Base-by-base conservation (phyloP, 1,140 invertebrate species). In the Harlomillsia oculata region DNA sequence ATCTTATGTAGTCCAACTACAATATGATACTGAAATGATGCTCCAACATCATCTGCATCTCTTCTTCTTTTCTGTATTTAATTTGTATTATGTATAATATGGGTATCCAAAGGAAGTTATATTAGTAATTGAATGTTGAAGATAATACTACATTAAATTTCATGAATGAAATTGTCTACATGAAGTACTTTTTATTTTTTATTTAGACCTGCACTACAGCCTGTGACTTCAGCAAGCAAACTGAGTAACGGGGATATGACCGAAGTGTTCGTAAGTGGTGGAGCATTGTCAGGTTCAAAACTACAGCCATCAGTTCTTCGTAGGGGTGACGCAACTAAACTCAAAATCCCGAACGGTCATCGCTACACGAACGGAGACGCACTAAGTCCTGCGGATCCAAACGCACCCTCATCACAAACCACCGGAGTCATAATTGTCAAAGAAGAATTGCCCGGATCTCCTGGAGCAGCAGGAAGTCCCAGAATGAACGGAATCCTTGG, bases 291-390 rank as follows among this genome's bases (percentile, higher is more conserved):
- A 45, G 25, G 50, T 23, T 57, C 50, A 30, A 62, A 56, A 51
- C 29, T 51, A 16, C 50, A 50, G 20, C 41, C 4, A 26, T 44
- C 56, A 32, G 56, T 59, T 8, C 56, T 58, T 18, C 50, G 60
- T 11, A n/a, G 60, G 5, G 53, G 59, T 14, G 60, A 55, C 30
- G 30, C 51, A 26, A 32, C 48, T 8, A 60, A 60, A 46, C 44
- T 60, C 21, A 39, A 29, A 5, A 18, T 30, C 37, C 36, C 53
- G 44, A 60, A 63, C 30, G 62, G 62, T 53, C 45, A 62, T n/a
- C 45, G 54, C 14, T 60, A 62, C 49, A 50, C 62, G 46, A 54
- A 62, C 44, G 59, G 56, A 29, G 50, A 61, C 40, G 58, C 61
- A 20, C 46, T 46, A 9, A 53, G 59, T 39, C 55, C 55, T 8